Base-by-base conservation (phyloP, 2,113 vertebrate species). In the Cinclus mexicanus region DNA sequence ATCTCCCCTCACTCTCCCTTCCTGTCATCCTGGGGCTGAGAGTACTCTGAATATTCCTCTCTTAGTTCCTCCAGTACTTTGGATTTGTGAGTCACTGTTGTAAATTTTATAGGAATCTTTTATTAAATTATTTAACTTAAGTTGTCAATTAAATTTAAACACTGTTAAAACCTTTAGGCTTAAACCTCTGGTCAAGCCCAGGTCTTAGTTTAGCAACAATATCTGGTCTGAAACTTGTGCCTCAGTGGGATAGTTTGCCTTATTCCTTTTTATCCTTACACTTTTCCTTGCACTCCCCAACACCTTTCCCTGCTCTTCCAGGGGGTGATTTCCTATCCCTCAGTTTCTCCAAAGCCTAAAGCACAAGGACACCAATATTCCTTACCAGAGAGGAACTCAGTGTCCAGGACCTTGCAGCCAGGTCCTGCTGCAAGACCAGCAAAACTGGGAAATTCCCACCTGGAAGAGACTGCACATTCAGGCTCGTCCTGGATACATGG, bases 401-500 rank as follows among this genome's bases (percentile, higher is more conserved):
- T 11, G 22, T 20, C 19, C 81, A 59, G 9, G 63, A 59, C 18
- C 21, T 29, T 8, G 18, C 4, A 69, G 12, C 31, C 28, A 28
- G 13, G 2, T 49, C 42, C 41, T 71, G 18, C 31, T 63, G 11
- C 28, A 71, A 83, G 23, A 37, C 44, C 33, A 39, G 20, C 4
- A 72, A 46, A 41, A 65, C 14, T 0, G 5, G 41, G 37, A 56
- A 23, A 74, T 70, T 31, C 47, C 46, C 70, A 71, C 28, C 25
- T 53, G 46, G 31, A 80, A 52, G 28, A 42, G 44, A 4, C 13
- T 1, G 3, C 14, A 25, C 8, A 39, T 12, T 14, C 11, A 60
- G 42, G 5, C 6, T 76, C 18, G 25, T 4, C 13, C 35, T 11
- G 29, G 68, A 19, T 9, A 50, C 8, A 10, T 0, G 1, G 12